Base-by-base conservation (phyloP, 37 sponge, comb jelly and placozoan species). In the Tethya wilhelma region DNA sequence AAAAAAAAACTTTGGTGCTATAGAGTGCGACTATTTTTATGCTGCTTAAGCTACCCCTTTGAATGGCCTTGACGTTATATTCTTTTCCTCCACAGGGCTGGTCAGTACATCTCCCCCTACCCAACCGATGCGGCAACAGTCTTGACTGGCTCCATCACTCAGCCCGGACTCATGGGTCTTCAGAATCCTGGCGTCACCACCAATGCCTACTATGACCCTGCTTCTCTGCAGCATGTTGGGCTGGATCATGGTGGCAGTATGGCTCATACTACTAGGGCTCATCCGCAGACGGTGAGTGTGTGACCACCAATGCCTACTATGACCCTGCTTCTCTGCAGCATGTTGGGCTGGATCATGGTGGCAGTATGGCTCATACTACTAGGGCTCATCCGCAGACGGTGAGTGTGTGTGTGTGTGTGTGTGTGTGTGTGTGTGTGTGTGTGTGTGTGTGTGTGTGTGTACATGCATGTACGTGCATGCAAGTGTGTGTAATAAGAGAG, bases 361-460 rank as follows among this genome's bases (percentile, higher is more conserved):
- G 37, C 0, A 22, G 40, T 12, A 40, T 80, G 57, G 59, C 33
- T 41, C 79, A 81, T 33, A 59, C 83, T n/a, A 82, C 76, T 14
- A 64, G 88, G 37, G 83, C 88, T 29, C 74, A 75, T 41, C 88
- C 88, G 0, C 82, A 82, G 36, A 88, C 88, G 22, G 88, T 81
- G 44, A 81, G 82, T 60, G 7, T 25, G 63, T 6, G 36, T 31
- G 2, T 49, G 14, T 9, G 53, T 49, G n/a, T n/a, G n/a, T n/a
- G n/a, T n/a, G n/a, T n/a, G n/a, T n/a, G n/a, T n/a, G n/a, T n/a
- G n/a, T n/a, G n/a, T n/a, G n/a, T n/a, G n/a, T n/a, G n/a, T n/a
- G n/a, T n/a, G n/a, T n/a, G n/a, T n/a, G n/a, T n/a, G n/a, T n/a
- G n/a, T n/a, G n/a, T n/a, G n/a, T n/a, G n/a, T n/a, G n/a, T n/a